Conservation (phyloP, 2,113 vertebrate species). For the Pseudorasbora parva region DNA sequence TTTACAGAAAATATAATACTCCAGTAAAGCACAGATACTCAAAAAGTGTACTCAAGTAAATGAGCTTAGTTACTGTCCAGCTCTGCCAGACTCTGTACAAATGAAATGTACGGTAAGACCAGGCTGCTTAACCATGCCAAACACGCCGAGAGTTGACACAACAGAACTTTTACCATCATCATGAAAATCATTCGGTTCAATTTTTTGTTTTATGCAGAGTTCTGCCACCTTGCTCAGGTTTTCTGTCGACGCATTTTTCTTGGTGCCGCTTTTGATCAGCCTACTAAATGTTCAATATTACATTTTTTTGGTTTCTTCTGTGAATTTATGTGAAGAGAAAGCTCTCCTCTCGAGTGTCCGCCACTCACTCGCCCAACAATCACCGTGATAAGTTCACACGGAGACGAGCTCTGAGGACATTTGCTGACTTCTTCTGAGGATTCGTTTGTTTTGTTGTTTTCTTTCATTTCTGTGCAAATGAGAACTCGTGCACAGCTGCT, state of each 20-base stretch:
- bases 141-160: no score
- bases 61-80: no score
- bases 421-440: constrained; percentile 34
- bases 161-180: no score
- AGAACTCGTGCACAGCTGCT: constrained; percentile 42
- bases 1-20: no score
- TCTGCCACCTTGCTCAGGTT: neutral
- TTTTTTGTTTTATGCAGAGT: neutral
- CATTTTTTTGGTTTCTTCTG: neutral
- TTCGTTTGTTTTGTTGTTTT: constrained; percentile 50
- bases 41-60: no score
- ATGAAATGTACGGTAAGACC: no score
- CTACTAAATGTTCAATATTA: neutral
- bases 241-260: neutral
- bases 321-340: constrained; percentile 11
- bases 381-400: constrained; percentile 5
- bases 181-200: neutral
- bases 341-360: neutral
- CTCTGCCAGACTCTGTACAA: no score
- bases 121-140: no score
- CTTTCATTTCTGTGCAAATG: constrained; percentile 57
- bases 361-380: neutral
- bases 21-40: no score
- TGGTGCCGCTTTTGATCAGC: neutral
- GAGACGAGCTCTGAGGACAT: constrained; percentile 12